These are phyloP conservation scores for Geopemphigus sp. DNA, from an alignment of 1,140 invertebrate genomes.

Conservation along the genomic window DNA sequence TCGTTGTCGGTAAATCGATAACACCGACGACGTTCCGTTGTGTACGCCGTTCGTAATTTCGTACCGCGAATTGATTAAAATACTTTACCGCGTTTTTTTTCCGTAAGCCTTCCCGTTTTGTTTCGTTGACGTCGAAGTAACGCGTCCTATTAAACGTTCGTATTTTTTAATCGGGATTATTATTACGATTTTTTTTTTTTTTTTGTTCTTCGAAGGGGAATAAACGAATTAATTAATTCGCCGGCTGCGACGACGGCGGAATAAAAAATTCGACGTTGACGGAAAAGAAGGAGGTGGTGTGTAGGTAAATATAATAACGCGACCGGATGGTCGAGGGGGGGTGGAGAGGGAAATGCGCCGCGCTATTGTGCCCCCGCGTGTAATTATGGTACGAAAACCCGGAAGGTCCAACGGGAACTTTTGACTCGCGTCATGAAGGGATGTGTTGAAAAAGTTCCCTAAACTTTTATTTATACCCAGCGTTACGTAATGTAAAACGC, in stretches of 20 bases:
- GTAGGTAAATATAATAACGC: conserved; percentile 21
- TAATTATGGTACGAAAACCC: conserved; percentile 27
- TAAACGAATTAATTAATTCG: conserved; percentile 27
- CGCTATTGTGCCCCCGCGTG: neutral
- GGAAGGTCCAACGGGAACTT: neutral
- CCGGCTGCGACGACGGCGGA: neutral
- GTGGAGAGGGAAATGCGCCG: neutral
- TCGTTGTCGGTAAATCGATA: neutral
- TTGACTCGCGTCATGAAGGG: conserved; percentile 29
- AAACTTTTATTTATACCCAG: neutral
- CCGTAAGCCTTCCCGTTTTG: neutral
- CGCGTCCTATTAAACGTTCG: neutral
- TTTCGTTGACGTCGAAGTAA: conserved; percentile 3
- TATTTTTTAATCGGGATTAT: conserved; percentile 27
- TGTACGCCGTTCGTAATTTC: too few species aligned
- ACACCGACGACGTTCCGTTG: too few species aligned
- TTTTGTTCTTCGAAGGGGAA: neutral
- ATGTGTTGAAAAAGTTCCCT: conserved; percentile 3
- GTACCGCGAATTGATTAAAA: neutral
- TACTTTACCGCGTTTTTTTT: neutral
- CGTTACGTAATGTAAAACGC: conserved; percentile 17
- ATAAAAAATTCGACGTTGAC: conserved; percentile 3
- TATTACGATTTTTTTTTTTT: neutral
- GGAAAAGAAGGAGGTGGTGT: neutral
- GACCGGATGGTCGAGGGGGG: too few species aligned